Evolutionary conservation across 2,888 invertebrate species (phyloP).

Genomic region (Bugula neritina): DNA sequence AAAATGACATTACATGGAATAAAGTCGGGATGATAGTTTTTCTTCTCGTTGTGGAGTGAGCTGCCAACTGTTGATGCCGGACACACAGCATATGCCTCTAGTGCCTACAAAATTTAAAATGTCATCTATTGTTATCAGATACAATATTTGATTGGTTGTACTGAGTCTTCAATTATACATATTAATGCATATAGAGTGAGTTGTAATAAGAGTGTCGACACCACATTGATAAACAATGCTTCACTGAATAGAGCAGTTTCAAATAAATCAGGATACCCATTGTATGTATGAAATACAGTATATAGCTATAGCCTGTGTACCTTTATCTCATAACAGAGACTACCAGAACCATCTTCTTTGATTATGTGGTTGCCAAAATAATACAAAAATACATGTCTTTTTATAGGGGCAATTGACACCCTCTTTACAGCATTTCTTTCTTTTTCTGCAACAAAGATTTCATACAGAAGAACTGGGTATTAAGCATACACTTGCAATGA

Average conservation of each 20-base stretch:
- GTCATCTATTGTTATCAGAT: no score
- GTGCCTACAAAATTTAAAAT: neutral
- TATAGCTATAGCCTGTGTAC: no score
- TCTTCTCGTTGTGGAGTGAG: neutral
- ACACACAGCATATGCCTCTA: neutral
- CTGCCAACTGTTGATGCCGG: neutral
- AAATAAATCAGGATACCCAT: no score
- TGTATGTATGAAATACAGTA: no score
- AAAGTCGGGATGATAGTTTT: neutral
- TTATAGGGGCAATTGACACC: neutral
- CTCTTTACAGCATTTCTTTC: neutral
- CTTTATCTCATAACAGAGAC: neutral
- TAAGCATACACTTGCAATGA: no score
- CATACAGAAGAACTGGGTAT: no score
- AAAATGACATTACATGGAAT: neutral
- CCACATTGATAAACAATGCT: no score
- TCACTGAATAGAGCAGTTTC: no score
- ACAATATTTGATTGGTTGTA: no score
- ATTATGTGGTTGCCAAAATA: neutral
- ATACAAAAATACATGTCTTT: neutral
- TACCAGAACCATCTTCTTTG: neutral
- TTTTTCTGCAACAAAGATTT: neutral
- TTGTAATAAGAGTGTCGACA: no score
- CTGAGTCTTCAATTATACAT: no score
- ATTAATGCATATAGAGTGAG: no score